Evolutionary conservation across 2,113 vertebrate genomes (phyloP), one percentile per base, ranked within the genome.

Genomic region (Erpornis zantholeuca): DNA sequence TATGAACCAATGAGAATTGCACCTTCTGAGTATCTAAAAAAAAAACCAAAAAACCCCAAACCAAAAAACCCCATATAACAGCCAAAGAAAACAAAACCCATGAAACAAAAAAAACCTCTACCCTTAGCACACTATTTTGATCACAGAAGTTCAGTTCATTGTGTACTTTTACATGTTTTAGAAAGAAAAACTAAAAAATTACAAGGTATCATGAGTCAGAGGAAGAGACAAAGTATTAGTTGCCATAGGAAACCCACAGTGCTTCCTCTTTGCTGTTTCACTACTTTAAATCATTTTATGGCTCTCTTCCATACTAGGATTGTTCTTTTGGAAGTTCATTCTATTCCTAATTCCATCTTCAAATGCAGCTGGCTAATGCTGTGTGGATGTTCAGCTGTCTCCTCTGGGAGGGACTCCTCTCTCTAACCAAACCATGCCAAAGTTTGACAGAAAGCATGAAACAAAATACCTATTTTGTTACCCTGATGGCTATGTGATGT

Each of bases 341-440:
- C 70, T 90, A 84, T 94, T 96, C 68, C 88, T 95, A 69, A 79
- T 96, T 94, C 86, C n/a, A 57, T 95, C 93, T 89, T 94, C 64
- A 96, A 85, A 85, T 77, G 90, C 92, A 93, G 90, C 90, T 97
- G 94, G 86, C 64, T 95, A 95, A 88, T 25, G 56, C 72, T 86
- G 49, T 49, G 5, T 70, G 70, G 91, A 86, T 61, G 77, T 88
- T 73, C 94, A 96, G 93, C 91, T 96, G 85, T 73, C 70, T 96
- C 78, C 82, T 75, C 94, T 24, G 22, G 90, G 82, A 96, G 25
- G 20, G 90, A 94, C 72, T 57, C 59, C 36, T 66, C 36, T 68
- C 66, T 72, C 80, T 85, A 95, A 97, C 44, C n/a, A 76, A 76
- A 49, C 40, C n/a, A 24, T 22, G 6, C 0, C 1, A 85, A 93